phyloP scores from a whole-genome alignment of 2,113 vertebrate genomes.

The Barbus barbus region DNA sequence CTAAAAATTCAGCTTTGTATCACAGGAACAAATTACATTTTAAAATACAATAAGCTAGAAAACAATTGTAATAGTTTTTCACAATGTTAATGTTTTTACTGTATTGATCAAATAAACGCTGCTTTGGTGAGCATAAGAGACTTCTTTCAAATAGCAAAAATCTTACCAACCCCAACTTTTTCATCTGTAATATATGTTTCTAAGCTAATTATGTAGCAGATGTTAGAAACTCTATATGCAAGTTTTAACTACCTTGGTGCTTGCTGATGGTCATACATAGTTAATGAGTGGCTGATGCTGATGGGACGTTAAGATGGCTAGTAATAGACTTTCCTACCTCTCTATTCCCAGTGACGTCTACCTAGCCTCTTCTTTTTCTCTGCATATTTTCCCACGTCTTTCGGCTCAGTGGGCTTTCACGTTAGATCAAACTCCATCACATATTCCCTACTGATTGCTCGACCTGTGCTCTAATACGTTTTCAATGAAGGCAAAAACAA shows the following conservation, averaged over 20 bases:
- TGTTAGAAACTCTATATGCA: background rate
- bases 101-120: background rate
- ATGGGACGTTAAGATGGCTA: slow-evolving; percentile 8
- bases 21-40: background rate
- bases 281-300: background rate
- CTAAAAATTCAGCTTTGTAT: background rate
- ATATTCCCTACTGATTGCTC: background rate
- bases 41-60: no score
- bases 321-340: background rate
- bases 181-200: no score
- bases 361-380: background rate
- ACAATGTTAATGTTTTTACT: no score
- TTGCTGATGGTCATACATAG: background rate
- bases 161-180: no score
- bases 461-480: background rate
- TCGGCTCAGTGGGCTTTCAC: slow-evolving; percentile 42
- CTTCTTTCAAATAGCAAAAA: background rate
- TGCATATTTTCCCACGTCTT: background rate
- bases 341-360: background rate
- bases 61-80: no score
- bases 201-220: slow-evolving; percentile 8
- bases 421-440: background rate
- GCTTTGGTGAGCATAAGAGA: no score
- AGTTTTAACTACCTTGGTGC: background rate
- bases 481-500: slow-evolving; percentile 29